phyloP scores from a whole-genome alignment of 2,797 vertebrate species.

The Neosalanx taihuensis region DNA sequence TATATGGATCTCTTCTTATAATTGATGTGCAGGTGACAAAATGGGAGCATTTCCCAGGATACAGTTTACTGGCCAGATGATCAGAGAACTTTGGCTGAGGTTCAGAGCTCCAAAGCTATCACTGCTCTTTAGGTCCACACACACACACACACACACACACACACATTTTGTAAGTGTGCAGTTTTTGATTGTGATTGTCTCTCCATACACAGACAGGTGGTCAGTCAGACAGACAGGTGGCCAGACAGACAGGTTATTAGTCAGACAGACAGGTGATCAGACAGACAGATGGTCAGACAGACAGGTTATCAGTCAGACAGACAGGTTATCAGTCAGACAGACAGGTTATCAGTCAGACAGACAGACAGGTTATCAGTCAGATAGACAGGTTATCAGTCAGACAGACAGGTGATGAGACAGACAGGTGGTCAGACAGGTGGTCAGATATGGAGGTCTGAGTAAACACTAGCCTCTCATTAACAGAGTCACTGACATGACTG shows the following conservation, averaged over 20 bases:
- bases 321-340: neutral
- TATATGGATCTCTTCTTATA: neutral
- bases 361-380: neutral
- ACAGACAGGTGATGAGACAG: too few relatives aligned
- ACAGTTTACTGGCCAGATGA: neutral
- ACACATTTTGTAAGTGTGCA: neutral
- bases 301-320: neutral
- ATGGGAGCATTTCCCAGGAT: neutral
- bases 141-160: conserved; percentile 1
- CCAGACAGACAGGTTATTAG: too few relatives aligned
- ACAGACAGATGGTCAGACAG: neutral
- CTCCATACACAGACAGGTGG: too few relatives aligned
- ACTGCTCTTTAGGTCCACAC: neutral
- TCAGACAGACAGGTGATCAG: neutral
- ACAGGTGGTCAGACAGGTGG: neutral
- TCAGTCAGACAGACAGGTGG: neutral
- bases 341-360: neutral
- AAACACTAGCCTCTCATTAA: conserved; percentile 1
- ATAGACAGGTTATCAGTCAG: too few relatives aligned
- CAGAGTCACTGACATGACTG: conserved; percentile 20
- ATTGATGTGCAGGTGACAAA: neutral
- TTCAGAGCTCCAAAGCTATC: neutral
- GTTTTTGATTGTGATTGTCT: neutral
- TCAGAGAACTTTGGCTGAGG: neutral
- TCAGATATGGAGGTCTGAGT: too few relatives aligned